A percentile compares a stretch with the other conserved stretches of the same genome.
Evolutionary conservation across 2,888 invertebrate genomes (phyloP).

Genomic region (Zeuzera pyrina): DNA sequence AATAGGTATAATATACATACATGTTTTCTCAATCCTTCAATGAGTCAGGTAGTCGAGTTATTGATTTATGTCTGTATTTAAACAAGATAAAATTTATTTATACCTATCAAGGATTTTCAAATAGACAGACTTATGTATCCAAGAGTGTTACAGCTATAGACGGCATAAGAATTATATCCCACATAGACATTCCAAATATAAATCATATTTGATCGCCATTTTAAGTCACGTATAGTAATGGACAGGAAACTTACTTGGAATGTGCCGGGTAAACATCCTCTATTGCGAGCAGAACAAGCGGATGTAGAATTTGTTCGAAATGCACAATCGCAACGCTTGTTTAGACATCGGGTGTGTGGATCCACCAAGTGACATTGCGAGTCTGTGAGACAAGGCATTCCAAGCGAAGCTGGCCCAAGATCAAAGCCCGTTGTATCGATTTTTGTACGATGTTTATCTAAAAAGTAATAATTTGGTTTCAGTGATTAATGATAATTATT

Average conservation of each 20-base stretch:
- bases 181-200: too few species aligned
- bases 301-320: constrained; percentile 72
- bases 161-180: too few species aligned
- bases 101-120: too few species aligned
- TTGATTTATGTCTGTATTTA: too few species aligned
- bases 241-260: constrained; percentile 85
- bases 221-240: too few species aligned
- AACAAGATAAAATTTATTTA: too few species aligned
- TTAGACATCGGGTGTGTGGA: constrained; percentile 80
- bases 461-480: constrained; percentile 15
- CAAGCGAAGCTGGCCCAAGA: constrained; percentile 78
- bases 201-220: too few species aligned
- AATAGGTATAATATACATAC: too few species aligned
- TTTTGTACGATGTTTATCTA: constrained; percentile 57
- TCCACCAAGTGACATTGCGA: constrained; percentile 87
- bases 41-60: too few species aligned
- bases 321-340: constrained; percentile 85
- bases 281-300: constrained; percentile 79
- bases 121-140: too few species aligned
- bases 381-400: constrained; percentile 82
- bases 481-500: constrained; percentile 2
- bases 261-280: constrained; percentile 88
- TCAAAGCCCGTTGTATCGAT: constrained; percentile 51
- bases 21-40: too few species aligned
- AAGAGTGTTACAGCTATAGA: too few species aligned